Conservation (phyloP, 2,113 vertebrate genomes). For the Thermophis baileyi region DNA sequence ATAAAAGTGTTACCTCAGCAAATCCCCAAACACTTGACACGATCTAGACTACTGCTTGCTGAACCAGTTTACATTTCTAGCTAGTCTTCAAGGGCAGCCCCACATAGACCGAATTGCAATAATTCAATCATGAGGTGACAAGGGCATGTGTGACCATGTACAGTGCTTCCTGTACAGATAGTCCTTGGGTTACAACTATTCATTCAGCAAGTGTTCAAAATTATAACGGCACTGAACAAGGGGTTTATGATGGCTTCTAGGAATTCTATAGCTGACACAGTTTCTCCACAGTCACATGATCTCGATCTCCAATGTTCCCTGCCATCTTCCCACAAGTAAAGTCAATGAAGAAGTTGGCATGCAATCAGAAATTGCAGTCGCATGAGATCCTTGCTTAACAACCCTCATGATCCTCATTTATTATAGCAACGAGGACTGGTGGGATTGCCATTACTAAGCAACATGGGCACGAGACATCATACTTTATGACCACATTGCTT, state of each 20-base stretch:
- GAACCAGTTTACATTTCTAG: background rate
- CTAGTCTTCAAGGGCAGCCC: background rate
- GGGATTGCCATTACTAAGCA: background rate
- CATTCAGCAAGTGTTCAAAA: background rate
- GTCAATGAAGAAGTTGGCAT: background rate
- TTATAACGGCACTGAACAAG: background rate
- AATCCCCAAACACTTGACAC: background rate
- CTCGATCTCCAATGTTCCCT: background rate
- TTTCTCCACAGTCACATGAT: background rate
- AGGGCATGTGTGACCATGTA: background rate
- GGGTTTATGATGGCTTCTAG: background rate
- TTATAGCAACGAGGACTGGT: background rate
- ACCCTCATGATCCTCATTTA: background rate
- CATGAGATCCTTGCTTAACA: background rate
- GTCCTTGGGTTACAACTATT: background rate
- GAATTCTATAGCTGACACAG: background rate
- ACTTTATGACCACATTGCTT: background rate
- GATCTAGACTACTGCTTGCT: background rate
- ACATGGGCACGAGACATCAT: background rate
- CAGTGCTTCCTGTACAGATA: background rate
- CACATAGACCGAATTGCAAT: background rate
- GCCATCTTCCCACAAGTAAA: background rate
- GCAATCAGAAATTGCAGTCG: background rate
- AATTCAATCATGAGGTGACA: background rate
- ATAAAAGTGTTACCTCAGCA: background rate